Conservation (phyloP, 2,797 vertebrate species). For the Pachyuromys duprasi region DNA sequence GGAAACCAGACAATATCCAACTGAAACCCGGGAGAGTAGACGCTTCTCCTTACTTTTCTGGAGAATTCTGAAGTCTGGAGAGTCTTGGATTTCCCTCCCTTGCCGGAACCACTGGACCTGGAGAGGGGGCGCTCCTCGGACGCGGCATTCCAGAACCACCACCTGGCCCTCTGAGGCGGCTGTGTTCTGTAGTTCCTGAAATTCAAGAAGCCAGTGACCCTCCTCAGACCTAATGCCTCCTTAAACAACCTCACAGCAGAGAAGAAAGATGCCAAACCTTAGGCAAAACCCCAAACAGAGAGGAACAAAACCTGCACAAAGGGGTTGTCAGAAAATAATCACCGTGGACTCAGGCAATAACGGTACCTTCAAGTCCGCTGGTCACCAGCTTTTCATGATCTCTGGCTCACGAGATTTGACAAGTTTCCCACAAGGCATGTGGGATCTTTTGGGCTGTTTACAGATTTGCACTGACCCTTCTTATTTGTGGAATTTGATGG, state of each 20-base stretch:
- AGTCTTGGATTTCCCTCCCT: slow-evolving; percentile 95
- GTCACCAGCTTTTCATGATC: neutral
- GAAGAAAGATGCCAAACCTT: neutral
- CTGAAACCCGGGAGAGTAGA: neutral
- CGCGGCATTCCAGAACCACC: slow-evolving; percentile 96
- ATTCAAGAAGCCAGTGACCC: slow-evolving; percentile 16
- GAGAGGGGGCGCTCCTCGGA: slow-evolving; percentile 92
- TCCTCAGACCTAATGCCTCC: neutral
- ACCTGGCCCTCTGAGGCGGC: slow-evolving; percentile 95
- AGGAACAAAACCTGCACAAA: neutral
- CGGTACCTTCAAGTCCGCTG: neutral
- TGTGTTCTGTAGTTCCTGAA: slow-evolving; percentile 93
- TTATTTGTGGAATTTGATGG: neutral
- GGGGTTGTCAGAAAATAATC: neutral
- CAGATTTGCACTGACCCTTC: neutral
- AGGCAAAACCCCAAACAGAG: neutral
- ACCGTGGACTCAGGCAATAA: neutral
- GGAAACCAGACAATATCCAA: neutral
- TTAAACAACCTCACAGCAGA: neutral
- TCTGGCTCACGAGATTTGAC: neutral
- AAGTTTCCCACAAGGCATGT: neutral
- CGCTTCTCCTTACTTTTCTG: slow-evolving; percentile 94
- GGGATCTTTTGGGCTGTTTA: neutral
- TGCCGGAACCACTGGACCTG: slow-evolving; percentile 95
- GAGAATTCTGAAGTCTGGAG: slow-evolving; percentile 97